Evolutionary conservation across 2,797 vertebrate species (phyloP).

Genomic region (Eremophila alpestris): DNA sequence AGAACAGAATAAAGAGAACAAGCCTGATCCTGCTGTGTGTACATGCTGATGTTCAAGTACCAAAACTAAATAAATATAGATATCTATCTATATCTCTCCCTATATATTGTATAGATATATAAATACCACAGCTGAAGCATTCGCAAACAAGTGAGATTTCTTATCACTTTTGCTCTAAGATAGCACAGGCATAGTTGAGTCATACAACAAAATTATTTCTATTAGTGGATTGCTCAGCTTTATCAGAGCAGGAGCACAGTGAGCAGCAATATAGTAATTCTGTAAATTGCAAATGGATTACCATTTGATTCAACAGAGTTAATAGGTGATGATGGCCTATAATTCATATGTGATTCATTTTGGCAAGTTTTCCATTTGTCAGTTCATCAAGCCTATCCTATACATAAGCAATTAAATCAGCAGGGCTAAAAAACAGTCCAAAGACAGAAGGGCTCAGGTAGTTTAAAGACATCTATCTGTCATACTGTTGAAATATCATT

Average conservation of each 20-base stretch:
- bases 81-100: not conserved
- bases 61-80: not conserved
- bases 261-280: not conserved
- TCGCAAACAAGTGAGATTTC: not conserved
- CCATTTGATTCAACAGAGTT: constrained; percentile 46
- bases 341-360: constrained; percentile 24
- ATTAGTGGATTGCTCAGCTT: not conserved
- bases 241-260: not conserved
- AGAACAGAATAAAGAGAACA: not conserved
- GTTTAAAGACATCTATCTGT: not conserved
- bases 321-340: constrained; percentile 10
- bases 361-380: not conserved
- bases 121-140: not conserved
- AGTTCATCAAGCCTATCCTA: not conserved
- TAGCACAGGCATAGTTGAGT: constrained; percentile 7
- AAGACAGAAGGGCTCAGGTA: not conserved
- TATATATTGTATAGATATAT: not conserved
- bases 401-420: not conserved
- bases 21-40: not conserved
- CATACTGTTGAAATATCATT: not conserved
- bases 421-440: not conserved
- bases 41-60: not conserved
- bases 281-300: constrained; percentile 43
- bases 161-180: not conserved
- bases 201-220: not conserved